A percentile compares a stretch with the other conserved stretches of the same genome.
phyloP scores from a whole-genome alignment of 1,140 invertebrate genomes.

The honey bee (Apis mellifera) region DNA sequence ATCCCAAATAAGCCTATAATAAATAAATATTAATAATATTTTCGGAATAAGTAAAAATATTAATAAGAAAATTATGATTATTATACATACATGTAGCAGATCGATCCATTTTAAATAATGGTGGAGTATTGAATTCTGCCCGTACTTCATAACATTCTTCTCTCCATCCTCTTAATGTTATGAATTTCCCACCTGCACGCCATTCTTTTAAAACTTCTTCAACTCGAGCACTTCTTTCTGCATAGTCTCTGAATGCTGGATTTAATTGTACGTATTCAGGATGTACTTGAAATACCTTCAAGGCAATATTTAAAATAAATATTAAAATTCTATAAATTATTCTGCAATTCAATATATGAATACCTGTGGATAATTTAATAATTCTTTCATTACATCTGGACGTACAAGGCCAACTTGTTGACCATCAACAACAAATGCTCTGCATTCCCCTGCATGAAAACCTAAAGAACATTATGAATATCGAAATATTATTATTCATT shows the following conservation, averaged over 20 bases:
- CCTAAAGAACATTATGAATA: conserved; percentile 79
- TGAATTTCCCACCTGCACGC: conserved; percentile 83
- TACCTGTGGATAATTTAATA: conserved; percentile 90
- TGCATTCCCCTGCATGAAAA: conserved; percentile 88
- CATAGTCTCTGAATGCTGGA: conserved; percentile 91
- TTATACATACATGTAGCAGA: conserved; percentile 89
- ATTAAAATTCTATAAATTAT: neutral
- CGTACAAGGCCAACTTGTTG: conserved; percentile 93
- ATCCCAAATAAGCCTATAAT: conserved; percentile 91
- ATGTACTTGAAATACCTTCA: conserved; percentile 86
- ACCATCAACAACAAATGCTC: conserved; percentile 92
- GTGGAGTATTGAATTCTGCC: conserved; percentile 85
- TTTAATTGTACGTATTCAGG: conserved; percentile 90
- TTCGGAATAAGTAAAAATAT: neutral
- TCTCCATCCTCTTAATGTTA: conserved; percentile 92
- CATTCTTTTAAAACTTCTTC: conserved; percentile 90
- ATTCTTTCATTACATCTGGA: conserved; percentile 89
- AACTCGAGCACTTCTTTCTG: conserved; percentile 89
- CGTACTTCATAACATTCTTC: conserved; percentile 96
- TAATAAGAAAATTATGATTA: neutral
- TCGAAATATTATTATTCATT: neutral
- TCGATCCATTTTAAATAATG: conserved; percentile 94
- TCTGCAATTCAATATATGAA: fast-evolving
- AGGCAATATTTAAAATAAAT: conserved; percentile 9
- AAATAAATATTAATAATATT: conserved; percentile 2